A percentile compares a stretch with the other conserved stretches of the same genome.
phyloP scores from a whole-genome alignment of 2,888 invertebrate species.

The Thecophora atra region DNA sequence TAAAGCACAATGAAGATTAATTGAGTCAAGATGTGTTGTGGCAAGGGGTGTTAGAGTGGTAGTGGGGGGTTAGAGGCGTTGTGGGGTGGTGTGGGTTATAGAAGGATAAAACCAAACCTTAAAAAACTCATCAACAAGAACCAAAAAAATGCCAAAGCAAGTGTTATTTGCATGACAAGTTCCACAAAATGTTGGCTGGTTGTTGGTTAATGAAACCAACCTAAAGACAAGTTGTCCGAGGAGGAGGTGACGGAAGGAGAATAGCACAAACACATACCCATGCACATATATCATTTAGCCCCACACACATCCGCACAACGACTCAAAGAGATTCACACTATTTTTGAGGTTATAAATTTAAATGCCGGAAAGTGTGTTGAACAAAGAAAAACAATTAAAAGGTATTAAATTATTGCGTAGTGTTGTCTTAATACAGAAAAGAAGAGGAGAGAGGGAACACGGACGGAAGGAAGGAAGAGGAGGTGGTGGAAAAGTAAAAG shows the following conservation, averaged over 20 bases:
- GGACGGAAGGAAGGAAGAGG: neutral
- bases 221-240: neutral
- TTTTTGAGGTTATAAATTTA: neutral
- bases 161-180: slow-evolving; percentile 6
- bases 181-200: neutral
- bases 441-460: neutral
- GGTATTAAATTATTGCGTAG: neutral
- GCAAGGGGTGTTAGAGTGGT: too few species aligned
- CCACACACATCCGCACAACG: neutral
- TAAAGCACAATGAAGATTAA: slow-evolving; percentile 16
- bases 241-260: neutral
- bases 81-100: neutral
- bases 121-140: neutral
- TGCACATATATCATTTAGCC: neutral
- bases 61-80: neutral
- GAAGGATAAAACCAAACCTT: neutral
- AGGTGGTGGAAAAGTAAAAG: too few species aligned
- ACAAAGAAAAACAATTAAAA: slow-evolving; percentile 25
- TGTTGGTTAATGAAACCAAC: neutral
- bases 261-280: neutral
- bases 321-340: neutral
- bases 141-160: neutral
- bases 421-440: too few species aligned
- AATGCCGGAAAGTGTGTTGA: slow-evolving; percentile 23
- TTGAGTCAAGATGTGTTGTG: neutral